These are phyloP conservation scores for Volucella inanis DNA, from an alignment of 2,888 invertebrate species.

Conservation along the genomic window DNA sequence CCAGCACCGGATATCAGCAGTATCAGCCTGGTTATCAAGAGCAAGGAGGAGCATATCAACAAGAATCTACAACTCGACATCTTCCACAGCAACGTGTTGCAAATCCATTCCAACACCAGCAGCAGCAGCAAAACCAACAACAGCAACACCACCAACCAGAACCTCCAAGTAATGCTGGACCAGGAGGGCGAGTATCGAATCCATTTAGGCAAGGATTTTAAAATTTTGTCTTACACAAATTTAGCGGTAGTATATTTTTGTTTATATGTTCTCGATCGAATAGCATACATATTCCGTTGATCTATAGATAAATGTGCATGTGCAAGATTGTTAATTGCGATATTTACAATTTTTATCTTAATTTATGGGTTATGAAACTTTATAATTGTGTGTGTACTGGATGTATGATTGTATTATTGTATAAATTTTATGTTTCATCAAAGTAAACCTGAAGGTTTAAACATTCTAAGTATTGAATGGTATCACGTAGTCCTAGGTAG, in stretches of 20 bases:
- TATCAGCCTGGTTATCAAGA: constrained; percentile 83
- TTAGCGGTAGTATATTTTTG: constrained; percentile 82
- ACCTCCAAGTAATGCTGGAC: constrained; percentile 79
- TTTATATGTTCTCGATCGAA: constrained; percentile 78
- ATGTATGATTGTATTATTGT: no score
- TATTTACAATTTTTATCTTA: constrained; percentile 33
- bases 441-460: no score
- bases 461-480: no score
- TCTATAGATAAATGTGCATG: constrained; percentile 29
- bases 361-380: neutral
- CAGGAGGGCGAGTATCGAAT: constrained; percentile 86
- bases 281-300: constrained; percentile 76
- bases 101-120: constrained; percentile 90
- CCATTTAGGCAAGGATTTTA: constrained; percentile 93
- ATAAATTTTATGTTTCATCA: no score
- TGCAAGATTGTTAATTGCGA: neutral
- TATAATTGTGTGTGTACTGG: neutral
- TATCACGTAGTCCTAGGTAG: no score
- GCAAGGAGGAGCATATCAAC: constrained; percentile 82
- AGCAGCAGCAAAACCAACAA: constrained; percentile 82
- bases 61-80: constrained; percentile 82
- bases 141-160: constrained; percentile 82
- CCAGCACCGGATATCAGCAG: constrained; percentile 81
- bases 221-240: constrained; percentile 84
- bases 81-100: constrained; percentile 84